Percentiles rank a stretch among this genome's conserved stretches.
These are phyloP conservation scores for Iselma pallidipennis DNA, from an alignment of 2,888 invertebrate genomes.

Conservation along the genomic window DNA sequence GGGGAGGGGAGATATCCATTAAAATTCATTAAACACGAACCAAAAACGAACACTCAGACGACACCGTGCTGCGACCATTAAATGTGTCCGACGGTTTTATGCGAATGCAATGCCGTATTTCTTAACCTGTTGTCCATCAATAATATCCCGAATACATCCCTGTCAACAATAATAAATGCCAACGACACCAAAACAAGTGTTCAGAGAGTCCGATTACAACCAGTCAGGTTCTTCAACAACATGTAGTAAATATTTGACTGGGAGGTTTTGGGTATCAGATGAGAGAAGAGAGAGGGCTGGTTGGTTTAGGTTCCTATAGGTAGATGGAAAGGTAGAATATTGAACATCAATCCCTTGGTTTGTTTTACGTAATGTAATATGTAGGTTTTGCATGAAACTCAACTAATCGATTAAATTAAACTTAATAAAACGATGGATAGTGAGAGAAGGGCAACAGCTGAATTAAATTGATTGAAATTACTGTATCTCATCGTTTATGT, in stretches of 20 bases:
- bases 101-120: conserved; percentile 16
- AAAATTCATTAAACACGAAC: not conserved
- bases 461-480: not conserved
- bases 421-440: not conserved
- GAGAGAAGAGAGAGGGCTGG: not conserved
- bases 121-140: conserved; percentile 17
- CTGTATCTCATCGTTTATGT: conserved; percentile 6
- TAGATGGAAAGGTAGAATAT: not conserved
- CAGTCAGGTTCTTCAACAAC: conserved; percentile 21
- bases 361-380: no score
- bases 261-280: not conserved
- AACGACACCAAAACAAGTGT: conserved; percentile 39
- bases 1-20: no score
- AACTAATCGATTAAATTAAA: not conserved
- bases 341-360: no score
- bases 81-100: conserved; percentile 23
- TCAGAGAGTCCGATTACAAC: conserved; percentile 41
- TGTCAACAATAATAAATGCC: conserved; percentile 44
- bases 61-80: conserved; percentile 11
- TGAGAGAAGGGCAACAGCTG: not conserved
- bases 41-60: no score
- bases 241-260: not conserved
- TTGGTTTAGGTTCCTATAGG: not conserved
- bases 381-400: no score
- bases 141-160: conserved; percentile 37